Percentiles rank a stretch among this genome's conserved stretches.
Conservation (phyloP, 2,888 invertebrate genomes). For the Drosophila macrothrix region DNA sequence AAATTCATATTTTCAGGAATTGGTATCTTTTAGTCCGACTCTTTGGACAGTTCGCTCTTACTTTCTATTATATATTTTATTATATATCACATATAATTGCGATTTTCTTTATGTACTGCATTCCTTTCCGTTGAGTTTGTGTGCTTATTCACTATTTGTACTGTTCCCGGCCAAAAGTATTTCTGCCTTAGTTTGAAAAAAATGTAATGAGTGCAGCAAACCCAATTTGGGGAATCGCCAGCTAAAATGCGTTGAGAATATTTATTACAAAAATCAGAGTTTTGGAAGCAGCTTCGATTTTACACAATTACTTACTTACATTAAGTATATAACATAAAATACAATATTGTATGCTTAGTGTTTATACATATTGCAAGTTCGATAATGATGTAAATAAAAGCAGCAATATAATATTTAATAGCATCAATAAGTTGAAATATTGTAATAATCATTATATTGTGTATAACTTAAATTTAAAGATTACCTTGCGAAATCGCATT, state of each 20-base stretch:
- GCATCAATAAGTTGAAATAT: neutral
- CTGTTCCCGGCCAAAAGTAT: constrained; percentile 36
- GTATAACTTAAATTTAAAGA: neutral
- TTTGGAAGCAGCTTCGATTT: neutral
- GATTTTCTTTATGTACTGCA: constrained; percentile 9
- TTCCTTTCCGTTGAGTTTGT: constrained; percentile 12
- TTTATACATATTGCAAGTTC: neutral
- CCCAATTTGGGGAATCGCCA: neutral
- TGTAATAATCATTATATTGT: neutral
- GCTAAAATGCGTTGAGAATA: neutral
- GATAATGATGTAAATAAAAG: neutral
- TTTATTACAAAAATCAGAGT: constrained; percentile 14
- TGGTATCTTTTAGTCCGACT: neutral
- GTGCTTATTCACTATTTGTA: constrained; percentile 10
- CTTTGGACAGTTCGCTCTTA: neutral
- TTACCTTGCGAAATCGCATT: neutral
- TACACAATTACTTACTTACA: neutral
- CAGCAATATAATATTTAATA: neutral
- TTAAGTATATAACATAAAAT: neutral
- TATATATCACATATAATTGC: neutral
- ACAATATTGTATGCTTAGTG: neutral
- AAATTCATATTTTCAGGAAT: neutral
- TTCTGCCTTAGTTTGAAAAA: constrained; percentile 36
- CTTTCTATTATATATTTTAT: constrained; percentile 3
- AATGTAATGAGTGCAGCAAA: constrained; percentile 28